Percentiles rank a stretch among this genome's conserved stretches.
phyloP scores from a whole-genome alignment of 2,888 invertebrate species.

The Salpingus planirostris region DNA sequence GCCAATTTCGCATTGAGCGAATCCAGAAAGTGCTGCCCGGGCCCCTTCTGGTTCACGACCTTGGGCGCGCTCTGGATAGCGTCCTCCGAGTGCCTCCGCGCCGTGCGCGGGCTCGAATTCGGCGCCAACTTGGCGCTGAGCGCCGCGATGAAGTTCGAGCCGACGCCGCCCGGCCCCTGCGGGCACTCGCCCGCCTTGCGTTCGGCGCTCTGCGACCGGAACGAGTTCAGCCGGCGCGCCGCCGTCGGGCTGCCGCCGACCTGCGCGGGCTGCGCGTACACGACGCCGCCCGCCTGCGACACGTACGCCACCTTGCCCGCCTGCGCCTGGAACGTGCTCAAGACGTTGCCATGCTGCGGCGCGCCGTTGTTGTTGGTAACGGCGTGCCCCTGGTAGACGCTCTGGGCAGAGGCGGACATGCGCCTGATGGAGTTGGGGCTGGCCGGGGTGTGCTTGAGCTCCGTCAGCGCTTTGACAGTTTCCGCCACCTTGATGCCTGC shows the following conservation, averaged over 20 bases:
- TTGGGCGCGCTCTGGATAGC: slow-evolving; percentile 19
- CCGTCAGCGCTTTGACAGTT: slow-evolving; percentile 77
- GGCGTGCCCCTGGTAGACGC: slow-evolving; percentile 27
- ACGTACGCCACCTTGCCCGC: slow-evolving; percentile 37
- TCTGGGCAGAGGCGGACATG: slow-evolving; percentile 34
- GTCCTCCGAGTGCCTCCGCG: slow-evolving; percentile 46
- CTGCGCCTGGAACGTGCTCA: slow-evolving; percentile 38
- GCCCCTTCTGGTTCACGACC: slow-evolving; percentile 41
- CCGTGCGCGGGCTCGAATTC: slow-evolving; percentile 49
- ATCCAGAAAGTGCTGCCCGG: slow-evolving; percentile 60
- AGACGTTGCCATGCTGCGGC: slow-evolving; percentile 23
- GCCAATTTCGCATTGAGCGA: slow-evolving; percentile 73
- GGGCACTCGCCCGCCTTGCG: slow-evolving; percentile 44
- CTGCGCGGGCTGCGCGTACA: slow-evolving; percentile 50
- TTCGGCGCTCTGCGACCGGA: slow-evolving; percentile 55
- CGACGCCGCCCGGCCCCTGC: slow-evolving; percentile 44
- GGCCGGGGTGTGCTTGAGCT: slow-evolving; percentile 77
- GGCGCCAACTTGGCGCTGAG: slow-evolving; percentile 62
- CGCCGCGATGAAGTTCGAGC: slow-evolving; percentile 59
- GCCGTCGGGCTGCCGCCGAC: slow-evolving; percentile 45
- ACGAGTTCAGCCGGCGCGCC: slow-evolving; percentile 44
- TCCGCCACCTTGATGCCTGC: slow-evolving; percentile 67
- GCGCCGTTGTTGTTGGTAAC: slow-evolving; percentile 23
- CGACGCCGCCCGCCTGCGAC: slow-evolving; percentile 37
- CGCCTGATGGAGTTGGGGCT: slow-evolving; percentile 69